Percentiles rank a stretch among this genome's conserved stretches.
phyloP scores from a whole-genome alignment of 53 echinoderm and acorn worm genomes.

The Arbacia lixula region DNA sequence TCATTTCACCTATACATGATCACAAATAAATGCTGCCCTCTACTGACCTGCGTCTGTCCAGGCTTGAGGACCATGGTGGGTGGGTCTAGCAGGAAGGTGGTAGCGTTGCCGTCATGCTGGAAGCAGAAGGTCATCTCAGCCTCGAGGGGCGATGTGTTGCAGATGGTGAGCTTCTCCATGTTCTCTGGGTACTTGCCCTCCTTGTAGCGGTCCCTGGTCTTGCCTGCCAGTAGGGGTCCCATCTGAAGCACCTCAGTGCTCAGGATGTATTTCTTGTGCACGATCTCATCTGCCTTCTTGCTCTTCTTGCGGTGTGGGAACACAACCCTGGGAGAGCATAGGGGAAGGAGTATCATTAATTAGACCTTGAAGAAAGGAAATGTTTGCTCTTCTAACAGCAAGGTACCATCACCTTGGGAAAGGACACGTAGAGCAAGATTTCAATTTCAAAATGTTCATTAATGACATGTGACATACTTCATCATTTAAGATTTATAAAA shows the following conservation, averaged over 20 bases:
- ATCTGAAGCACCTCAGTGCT: constrained; percentile 92
- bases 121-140: constrained; percentile 96
- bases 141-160: constrained; percentile 95
- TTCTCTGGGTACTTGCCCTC: constrained; percentile 99
- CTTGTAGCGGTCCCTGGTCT: constrained; percentile 96
- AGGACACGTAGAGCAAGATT: too few species aligned
- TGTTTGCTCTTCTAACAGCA: too few species aligned
- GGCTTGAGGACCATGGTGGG: constrained; percentile 87
- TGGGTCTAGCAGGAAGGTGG: constrained; percentile 92
- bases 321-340: constrained; percentile 70
- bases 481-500: too few species aligned
- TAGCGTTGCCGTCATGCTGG: constrained; percentile 90
- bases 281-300: constrained; percentile 90
- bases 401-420: too few species aligned
- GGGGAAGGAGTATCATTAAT: too few species aligned
- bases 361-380: too few species aligned
- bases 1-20: too few species aligned
- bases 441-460: too few species aligned
- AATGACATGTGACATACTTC: too few species aligned
- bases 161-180: constrained; percentile 91
- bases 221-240: constrained; percentile 96
- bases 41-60: constrained; percentile 88
- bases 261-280: constrained; percentile 98
- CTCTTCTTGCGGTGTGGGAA: constrained; percentile 99
- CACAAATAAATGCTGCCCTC: too few species aligned